A percentile compares a stretch with the other conserved stretches of the same genome.
Conservation (phyloP, 2,888 invertebrate species). For the Dicycla oo region DNA sequence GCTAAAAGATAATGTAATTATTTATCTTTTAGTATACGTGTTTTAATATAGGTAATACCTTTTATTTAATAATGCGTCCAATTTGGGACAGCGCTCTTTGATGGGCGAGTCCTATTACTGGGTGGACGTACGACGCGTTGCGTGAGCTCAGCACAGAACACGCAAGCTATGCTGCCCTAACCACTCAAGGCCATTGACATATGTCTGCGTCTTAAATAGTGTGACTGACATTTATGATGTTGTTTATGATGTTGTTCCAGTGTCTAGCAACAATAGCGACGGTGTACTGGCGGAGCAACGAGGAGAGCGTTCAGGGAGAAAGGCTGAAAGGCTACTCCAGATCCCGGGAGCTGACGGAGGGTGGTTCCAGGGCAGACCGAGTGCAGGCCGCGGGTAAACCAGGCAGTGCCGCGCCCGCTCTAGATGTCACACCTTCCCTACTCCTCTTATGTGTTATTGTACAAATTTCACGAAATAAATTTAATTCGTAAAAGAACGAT, state of each 20-base stretch:
- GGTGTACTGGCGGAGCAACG: conserved; percentile 96
- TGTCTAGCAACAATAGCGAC: conserved; percentile 97
- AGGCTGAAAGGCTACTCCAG: conserved; percentile 94
- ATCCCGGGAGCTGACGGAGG: conserved; percentile 93
- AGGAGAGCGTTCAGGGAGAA: conserved; percentile 95
- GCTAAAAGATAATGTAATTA: no score
- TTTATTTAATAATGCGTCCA: no score
- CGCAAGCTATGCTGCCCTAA: no score
- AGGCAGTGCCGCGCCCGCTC: conserved; percentile 70
- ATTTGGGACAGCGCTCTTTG: no score
- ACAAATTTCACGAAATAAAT: conserved; percentile 62
- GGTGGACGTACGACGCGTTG: no score
- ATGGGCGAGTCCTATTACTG: no score
- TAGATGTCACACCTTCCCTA: conserved; percentile 62
- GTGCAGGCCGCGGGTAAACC: conserved; percentile 92
- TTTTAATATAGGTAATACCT: no score
- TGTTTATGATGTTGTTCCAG: conserved; percentile 77
- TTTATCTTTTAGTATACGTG: no score
- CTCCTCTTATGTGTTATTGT: conserved; percentile 66
- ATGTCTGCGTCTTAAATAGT: no score
- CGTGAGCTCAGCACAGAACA: no score
- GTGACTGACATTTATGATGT: conserved; percentile 31
- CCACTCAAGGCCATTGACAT: no score
- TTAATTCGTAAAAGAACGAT: conserved; percentile 57
- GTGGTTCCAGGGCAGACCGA: conserved; percentile 93